Percentiles rank a stretch among this genome's conserved stretches.
Evolutionary conservation across 1,140 invertebrate species (phyloP).

Genomic region (Hyphantria cunea): DNA sequence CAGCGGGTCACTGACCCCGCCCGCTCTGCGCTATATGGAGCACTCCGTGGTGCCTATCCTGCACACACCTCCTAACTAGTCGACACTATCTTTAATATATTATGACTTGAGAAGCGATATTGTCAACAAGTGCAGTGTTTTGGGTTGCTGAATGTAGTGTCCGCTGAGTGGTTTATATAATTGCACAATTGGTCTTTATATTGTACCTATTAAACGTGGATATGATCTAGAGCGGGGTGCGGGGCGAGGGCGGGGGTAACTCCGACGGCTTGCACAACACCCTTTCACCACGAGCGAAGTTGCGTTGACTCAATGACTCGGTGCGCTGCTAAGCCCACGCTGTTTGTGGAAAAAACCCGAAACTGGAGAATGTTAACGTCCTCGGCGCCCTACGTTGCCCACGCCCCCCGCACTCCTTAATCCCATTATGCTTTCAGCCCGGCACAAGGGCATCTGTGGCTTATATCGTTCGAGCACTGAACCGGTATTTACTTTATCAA

Average conservation of each 20-base stretch:
- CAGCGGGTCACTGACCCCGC: not conserved
- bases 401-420: conserved; percentile 2
- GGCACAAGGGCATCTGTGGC: no score
- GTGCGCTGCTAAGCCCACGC: not conserved
- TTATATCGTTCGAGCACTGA: no score
- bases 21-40: no score
- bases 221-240: not conserved
- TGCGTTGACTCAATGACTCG: not conserved
- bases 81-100: no score
- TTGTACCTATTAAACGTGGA: not conserved
- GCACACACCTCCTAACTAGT: no score
- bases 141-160: no score
- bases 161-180: not conserved
- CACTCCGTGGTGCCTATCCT: not conserved
- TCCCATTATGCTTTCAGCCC: no score
- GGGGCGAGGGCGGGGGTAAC: not conserved
- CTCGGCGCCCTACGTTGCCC: conserved; percentile 14
- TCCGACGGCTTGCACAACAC: conserved; percentile 34
- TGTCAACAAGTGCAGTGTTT: no score
- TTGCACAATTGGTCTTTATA: not conserved
- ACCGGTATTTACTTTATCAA: no score
- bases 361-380: conserved; percentile 23
- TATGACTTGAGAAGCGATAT: no score
- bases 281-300: conserved; percentile 31
- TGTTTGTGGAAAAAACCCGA: conserved; percentile 32